These are phyloP conservation scores for Abrostola triplasia DNA, from an alignment of 2,888 invertebrate genomes.

Conservation along the genomic window DNA sequence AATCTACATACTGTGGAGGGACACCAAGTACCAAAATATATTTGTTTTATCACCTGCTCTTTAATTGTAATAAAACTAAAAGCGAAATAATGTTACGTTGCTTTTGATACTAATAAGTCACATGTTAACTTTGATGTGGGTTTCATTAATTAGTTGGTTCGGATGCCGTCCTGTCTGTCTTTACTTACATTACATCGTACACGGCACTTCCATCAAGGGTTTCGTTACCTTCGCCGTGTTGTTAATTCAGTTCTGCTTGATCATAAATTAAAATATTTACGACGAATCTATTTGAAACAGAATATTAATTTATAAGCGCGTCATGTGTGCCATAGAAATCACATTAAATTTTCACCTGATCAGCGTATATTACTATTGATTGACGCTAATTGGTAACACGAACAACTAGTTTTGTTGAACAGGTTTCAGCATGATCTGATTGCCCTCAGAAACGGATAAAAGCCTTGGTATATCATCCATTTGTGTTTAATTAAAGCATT, in stretches of 20 bases:
- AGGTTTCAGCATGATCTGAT: conserved; percentile 47
- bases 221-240: conserved; percentile 38
- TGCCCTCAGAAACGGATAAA: conserved; percentile 43
- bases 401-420: conserved; percentile 45
- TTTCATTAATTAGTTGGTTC: conserved; percentile 49
- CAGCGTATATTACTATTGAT: conserved; percentile 44
- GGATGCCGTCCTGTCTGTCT: conserved; percentile 34
- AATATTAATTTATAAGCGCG: conserved; percentile 38
- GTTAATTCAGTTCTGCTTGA: conserved; percentile 48
- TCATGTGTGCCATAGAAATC: conserved; percentile 34
- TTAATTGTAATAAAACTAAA: background rate
- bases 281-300: conserved; percentile 50
- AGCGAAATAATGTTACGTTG: conserved; percentile 3
- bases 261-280: conserved; percentile 61
- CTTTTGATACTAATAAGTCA: conserved; percentile 9
- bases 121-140: conserved; percentile 32
- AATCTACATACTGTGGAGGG: no score
- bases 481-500: conserved; percentile 52
- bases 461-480: conserved; percentile 33
- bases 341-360: conserved; percentile 52
- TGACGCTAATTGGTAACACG: conserved; percentile 54
- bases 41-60: background rate
- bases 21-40: no score
- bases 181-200: conserved; percentile 38
- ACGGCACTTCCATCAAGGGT: conserved; percentile 43